These are phyloP conservation scores for Channa maculata DNA, from an alignment of 2,113 vertebrate genomes.

Conservation along the genomic window DNA sequence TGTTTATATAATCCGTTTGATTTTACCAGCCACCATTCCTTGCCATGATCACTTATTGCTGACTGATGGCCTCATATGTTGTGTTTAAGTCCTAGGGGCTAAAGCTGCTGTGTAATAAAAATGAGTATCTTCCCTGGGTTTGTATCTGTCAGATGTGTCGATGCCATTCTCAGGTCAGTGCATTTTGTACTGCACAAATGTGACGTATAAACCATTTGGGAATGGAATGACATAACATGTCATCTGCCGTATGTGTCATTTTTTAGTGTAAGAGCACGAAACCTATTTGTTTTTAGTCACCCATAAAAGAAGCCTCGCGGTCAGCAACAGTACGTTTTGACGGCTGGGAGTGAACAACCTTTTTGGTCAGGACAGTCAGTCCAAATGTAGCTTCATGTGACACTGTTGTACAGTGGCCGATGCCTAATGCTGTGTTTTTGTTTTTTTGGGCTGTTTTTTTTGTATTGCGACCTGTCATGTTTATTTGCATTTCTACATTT, in stretches of 20 bases:
- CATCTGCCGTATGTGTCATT: slow-evolving; percentile 2
- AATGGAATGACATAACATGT: slow-evolving; percentile 33
- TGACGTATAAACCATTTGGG: slow-evolving; percentile 19
- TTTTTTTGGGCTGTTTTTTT: slow-evolving; percentile 33
- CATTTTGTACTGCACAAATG: slow-evolving; percentile 26
- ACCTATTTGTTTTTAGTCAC: slow-evolving; percentile 13
- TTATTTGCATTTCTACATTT: slow-evolving; percentile 54
- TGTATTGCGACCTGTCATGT: slow-evolving; percentile 48
- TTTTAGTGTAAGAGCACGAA: slow-evolving; percentile 7
- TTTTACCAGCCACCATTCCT: slow-evolving; percentile 66
- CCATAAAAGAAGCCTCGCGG: neutral
- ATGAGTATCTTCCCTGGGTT: slow-evolving; percentile 17
- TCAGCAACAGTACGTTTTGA: neutral
- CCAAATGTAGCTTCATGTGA: slow-evolving; percentile 38
- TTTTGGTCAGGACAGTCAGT: slow-evolving; percentile 20
- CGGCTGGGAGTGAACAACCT: neutral
- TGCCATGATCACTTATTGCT: slow-evolving; percentile 30
- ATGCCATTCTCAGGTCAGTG: slow-evolving; percentile 47
- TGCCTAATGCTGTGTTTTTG: neutral
- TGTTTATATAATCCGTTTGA: slow-evolving; percentile 4
- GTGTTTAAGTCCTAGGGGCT: slow-evolving; percentile 1
- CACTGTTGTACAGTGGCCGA: slow-evolving; percentile 62
- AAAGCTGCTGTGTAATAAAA: neutral
- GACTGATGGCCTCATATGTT: slow-evolving; percentile 28
- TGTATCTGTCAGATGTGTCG: slow-evolving; percentile 37